Evolutionary conservation across 2,797 vertebrate genomes (phyloP), one percentile per base, ranked within the genome.

Genomic region (Gymnocypris eckloni): DNA sequence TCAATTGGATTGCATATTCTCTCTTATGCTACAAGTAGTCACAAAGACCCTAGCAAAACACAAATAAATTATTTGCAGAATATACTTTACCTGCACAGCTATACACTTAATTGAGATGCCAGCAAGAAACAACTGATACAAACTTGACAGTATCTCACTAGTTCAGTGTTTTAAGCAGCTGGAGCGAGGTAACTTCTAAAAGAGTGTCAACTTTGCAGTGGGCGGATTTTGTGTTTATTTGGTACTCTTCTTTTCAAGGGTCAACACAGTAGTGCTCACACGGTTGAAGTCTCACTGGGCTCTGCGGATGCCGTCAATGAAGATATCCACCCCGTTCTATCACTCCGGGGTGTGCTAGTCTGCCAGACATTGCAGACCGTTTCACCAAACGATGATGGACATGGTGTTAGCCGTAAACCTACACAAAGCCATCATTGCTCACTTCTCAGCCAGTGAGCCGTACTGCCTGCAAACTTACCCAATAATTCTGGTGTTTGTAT

Each of bases 171-270:
- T 20, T 59, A n/a, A 92, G 90, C 83, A 83, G 89, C 87, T 78
- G 45, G 82, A 70, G 91, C 91, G 90, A 93, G 94, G 92, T 93
- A 93, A 92, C 92, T 85, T 20, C 33, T 59, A 61, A 79, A 64
- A 64, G 61, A 28, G 61, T 64, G 61, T 64, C 25, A 28, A 71
- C 25, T 61, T 48, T 48, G 87, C 90, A 90, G 86, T 88, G 91
- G 45, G 37, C 3, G 67, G 61, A 48, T 80, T 78, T 56, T 54
- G 43, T 91, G 71, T 18, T 70, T 37, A 72, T 82, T 86, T 83
- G 92, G 90, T 91, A 88, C 86, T 83, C 61, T 89, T 84, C 75
- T 45, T 89, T 92, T 91, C 52, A 76, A 28, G 77, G 82, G 79
- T 93, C 91, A 91, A 91, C 91, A 91, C 90, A 69, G 7, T 82